Percentiles rank a stretch among this genome's conserved stretches.
These are phyloP conservation scores for Tiliacea citrago DNA, from an alignment of 2,888 invertebrate genomes.

Conservation along the genomic window DNA sequence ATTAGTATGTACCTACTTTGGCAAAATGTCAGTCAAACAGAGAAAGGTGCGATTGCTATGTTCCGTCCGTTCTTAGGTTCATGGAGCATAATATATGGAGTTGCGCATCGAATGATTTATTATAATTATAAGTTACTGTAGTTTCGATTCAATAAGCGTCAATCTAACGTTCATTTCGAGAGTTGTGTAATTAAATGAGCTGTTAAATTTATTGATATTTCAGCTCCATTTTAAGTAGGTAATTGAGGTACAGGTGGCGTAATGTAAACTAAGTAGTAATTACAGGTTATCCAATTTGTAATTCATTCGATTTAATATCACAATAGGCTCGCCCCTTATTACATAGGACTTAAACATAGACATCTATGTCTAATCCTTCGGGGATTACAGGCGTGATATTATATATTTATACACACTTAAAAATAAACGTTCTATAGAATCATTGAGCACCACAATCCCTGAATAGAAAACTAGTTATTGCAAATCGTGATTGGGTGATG, in stretches of 20 bases:
- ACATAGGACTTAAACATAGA: too few species aligned
- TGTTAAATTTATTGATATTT: constrained; percentile 7
- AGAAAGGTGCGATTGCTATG: constrained; percentile 56
- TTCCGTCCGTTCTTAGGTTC: constrained; percentile 27
- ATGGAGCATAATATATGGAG: constrained; percentile 13
- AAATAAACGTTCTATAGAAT: too few species aligned
- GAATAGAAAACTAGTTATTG: not conserved
- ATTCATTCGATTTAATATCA: not conserved
- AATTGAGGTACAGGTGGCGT: not conserved
- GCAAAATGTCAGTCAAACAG: constrained; percentile 61
- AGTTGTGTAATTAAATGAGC: constrained; percentile 25
- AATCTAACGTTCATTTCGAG: not conserved
- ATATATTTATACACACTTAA: too few species aligned
- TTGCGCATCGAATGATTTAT: constrained; percentile 39
- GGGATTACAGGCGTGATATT: too few species aligned
- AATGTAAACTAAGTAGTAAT: constrained; percentile 2
- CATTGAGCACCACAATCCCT: not conserved
- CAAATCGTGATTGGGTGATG: not conserved
- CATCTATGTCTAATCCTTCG: too few species aligned
- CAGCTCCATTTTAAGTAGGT: not conserved
- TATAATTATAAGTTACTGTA: constrained; percentile 28
- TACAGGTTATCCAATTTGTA: not conserved
- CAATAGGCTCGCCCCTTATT: too few species aligned
- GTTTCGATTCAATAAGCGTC: constrained; percentile 3
- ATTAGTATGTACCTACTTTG: constrained; percentile 7